Evolutionary conservation across 2,888 invertebrate species (phyloP).

Genomic region (Exephanes ischioxanthus): DNA sequence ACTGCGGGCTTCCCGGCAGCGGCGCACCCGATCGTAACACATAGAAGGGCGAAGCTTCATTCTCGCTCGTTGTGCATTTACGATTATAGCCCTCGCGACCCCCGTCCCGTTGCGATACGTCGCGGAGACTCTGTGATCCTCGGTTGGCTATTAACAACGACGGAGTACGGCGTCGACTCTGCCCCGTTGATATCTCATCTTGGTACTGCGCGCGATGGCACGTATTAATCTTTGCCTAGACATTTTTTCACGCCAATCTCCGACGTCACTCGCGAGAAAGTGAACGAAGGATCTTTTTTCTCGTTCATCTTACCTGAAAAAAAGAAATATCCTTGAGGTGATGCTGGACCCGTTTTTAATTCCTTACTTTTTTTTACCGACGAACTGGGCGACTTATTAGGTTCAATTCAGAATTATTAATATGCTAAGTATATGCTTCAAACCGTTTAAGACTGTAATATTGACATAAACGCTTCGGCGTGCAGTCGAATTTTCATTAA

Average conservation of each 20-base stretch:
- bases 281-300: neutral
- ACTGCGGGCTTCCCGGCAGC: neutral
- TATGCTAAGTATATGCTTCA: too few relatives aligned
- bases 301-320: too few relatives aligned
- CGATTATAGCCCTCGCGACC: constrained; percentile 72
- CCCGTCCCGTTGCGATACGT: constrained; percentile 30
- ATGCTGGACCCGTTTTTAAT: too few relatives aligned
- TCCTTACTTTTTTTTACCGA: too few relatives aligned
- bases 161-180: constrained; percentile 41
- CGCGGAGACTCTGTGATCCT: constrained; percentile 47
- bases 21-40: neutral
- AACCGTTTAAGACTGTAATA: too few relatives aligned
- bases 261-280: neutral
- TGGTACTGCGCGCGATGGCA: constrained; percentile 8
- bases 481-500: too few relatives aligned
- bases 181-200: constrained; percentile 45
- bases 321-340: too few relatives aligned
- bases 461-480: too few relatives aligned
- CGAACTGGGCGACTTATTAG: too few relatives aligned
- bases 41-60: constrained; percentile 43
- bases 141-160: constrained; percentile 50
- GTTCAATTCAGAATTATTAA: too few relatives aligned
- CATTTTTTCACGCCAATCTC: neutral
- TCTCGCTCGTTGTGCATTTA: constrained; percentile 73
- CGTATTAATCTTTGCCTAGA: neutral